phyloP scores from a whole-genome alignment of 2,113 vertebrate genomes.

The Muntiacus muntjak region DNA sequence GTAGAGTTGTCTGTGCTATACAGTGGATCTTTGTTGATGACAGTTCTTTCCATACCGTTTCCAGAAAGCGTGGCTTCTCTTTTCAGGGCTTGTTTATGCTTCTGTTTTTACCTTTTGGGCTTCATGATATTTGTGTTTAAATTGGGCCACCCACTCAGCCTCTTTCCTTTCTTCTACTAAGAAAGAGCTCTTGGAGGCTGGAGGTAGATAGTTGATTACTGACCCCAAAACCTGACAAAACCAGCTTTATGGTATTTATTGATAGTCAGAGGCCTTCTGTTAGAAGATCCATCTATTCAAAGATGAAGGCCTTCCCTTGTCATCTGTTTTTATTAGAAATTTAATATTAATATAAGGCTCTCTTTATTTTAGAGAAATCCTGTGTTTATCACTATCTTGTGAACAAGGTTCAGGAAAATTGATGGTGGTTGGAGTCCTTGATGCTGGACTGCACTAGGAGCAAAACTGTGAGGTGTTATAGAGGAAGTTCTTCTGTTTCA shows the following conservation, averaged over 20 bases:
- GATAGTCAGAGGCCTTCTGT: not conserved
- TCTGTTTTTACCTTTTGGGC: constrained; percentile 40
- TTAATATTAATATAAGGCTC: constrained; percentile 12
- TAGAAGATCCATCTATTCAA: constrained; percentile 16
- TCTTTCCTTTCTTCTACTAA: not conserved
- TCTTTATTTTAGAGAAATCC: constrained; percentile 18
- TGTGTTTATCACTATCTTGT: constrained; percentile 6
- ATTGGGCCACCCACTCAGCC: not conserved
- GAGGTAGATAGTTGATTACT: constrained; percentile 37
- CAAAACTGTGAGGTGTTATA: constrained; percentile 31
- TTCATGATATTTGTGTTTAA: constrained; percentile 50
- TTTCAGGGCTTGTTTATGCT: constrained; percentile 40
- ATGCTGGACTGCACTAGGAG: constrained; percentile 1
- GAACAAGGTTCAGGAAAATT: not conserved
- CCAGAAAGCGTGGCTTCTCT: constrained; percentile 24
- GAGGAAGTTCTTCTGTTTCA: constrained; percentile 40
- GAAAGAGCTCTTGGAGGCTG: constrained; percentile 13
- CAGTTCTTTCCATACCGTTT: not conserved
- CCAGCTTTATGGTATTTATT: constrained; percentile 9
- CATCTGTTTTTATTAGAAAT: not conserved
- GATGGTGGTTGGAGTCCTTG: constrained; percentile 17
- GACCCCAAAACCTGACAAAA: constrained; percentile 14
- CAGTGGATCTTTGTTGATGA: not conserved
- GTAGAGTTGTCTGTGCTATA: not conserved
- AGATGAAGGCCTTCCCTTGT: constrained; percentile 12